Evolutionary conservation across 2,797 vertebrate species (phyloP).

Genomic region (Anolis apletophallus): DNA sequence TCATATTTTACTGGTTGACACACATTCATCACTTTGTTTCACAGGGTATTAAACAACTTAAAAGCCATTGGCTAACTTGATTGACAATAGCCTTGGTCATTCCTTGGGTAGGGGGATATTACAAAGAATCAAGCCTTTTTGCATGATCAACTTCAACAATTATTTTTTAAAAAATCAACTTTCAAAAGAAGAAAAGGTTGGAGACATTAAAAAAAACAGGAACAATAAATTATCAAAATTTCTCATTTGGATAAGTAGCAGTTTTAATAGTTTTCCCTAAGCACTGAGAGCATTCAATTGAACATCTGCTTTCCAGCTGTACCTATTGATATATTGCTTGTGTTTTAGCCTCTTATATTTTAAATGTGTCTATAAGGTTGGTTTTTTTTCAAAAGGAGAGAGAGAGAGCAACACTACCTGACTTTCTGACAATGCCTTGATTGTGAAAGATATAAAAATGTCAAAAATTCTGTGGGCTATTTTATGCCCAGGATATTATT

Average conservation of each 20-base stretch:
- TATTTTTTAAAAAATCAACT: conserved; percentile 55
- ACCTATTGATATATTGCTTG: conserved; percentile 77
- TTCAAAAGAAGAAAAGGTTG: conserved; percentile 61
- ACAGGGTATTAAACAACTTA: conserved; percentile 78
- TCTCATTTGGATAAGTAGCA: conserved; percentile 78
- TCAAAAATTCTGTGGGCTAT: conserved; percentile 75
- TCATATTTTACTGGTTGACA: conserved; percentile 73
- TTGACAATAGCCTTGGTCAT: conserved; percentile 79
- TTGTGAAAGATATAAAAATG: conserved; percentile 83
- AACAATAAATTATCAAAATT: conserved; percentile 78
- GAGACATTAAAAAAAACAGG: conserved; percentile 51
- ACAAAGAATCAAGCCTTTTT: conserved; percentile 59
- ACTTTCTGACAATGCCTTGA: conserved; percentile 81
- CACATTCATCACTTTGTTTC: conserved; percentile 80
- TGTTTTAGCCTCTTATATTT: conserved; percentile 75
- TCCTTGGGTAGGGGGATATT: conserved; percentile 65
- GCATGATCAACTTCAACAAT: conserved; percentile 73
- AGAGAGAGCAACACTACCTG: conserved; percentile 72
- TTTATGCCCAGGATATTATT: conserved; percentile 80
- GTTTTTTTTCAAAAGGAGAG: conserved; percentile 50
- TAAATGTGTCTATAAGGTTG: conserved; percentile 74
- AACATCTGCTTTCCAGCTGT: conserved; percentile 86
- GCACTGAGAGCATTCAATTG: conserved; percentile 74
- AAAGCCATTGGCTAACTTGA: conserved; percentile 78
- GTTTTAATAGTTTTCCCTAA: conserved; percentile 78